A percentile compares a stretch with the other conserved stretches of the same genome.
Conservation (phyloP, 2,113 vertebrate genomes). For the Chloropsis hardwickii region DNA sequence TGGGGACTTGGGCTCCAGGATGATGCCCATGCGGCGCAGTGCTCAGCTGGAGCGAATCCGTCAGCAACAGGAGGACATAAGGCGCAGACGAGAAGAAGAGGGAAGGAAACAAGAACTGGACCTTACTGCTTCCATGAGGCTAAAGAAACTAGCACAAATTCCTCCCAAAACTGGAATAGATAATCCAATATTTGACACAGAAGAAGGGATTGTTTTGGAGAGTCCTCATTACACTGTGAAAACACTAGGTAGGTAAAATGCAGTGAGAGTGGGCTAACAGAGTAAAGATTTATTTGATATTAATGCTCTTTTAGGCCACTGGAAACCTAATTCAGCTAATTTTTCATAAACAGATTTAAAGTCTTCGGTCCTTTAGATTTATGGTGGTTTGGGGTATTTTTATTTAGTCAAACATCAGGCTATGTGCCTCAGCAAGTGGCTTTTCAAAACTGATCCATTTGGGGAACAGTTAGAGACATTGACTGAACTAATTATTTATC, state of each 20-base stretch:
- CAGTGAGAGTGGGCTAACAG: neutral
- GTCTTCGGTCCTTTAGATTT: neutral
- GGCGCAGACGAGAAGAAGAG: slow-evolving; percentile 83
- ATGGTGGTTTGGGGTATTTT: neutral
- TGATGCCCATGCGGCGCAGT: slow-evolving; percentile 80
- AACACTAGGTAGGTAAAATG: slow-evolving; percentile 73
- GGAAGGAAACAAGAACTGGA: slow-evolving; percentile 86
- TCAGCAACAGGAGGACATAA: slow-evolving; percentile 89
- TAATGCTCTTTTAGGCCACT: neutral
- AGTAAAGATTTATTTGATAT: neutral
- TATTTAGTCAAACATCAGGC: neutral
- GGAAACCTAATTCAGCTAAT: neutral
- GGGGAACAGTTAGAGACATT: neutral
- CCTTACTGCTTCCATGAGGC: slow-evolving; percentile 86
- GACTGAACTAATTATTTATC: too few species aligned
- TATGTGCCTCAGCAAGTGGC: neutral
- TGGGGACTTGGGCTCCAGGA: slow-evolving; percentile 88
- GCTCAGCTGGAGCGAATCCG: slow-evolving; percentile 87
- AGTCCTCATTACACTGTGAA: slow-evolving; percentile 79
- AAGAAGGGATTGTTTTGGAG: slow-evolving; percentile 79
- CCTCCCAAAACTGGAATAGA: slow-evolving; percentile 92
- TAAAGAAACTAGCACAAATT: slow-evolving; percentile 89
- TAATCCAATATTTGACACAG: slow-evolving; percentile 91
- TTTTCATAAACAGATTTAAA: neutral
- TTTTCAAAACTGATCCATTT: neutral